A percentile compares a stretch with the other conserved stretches of the same genome.
Conservation (phyloP, 2,113 vertebrate species). For the Ceuthmochares aereus region DNA sequence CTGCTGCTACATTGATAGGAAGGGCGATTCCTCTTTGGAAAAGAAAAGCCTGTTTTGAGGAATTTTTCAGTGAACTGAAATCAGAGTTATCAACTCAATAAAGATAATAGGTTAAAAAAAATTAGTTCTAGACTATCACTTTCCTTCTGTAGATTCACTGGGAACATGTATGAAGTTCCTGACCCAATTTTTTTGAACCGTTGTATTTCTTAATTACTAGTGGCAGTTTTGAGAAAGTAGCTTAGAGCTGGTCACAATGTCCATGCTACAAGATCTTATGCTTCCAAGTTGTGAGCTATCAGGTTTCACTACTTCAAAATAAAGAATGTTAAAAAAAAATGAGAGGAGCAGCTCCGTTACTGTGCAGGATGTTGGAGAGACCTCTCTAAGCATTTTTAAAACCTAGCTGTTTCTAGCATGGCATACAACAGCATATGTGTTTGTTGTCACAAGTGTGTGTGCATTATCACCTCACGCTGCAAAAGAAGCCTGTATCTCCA, state of each 20-base stretch:
- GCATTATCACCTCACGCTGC: not conserved
- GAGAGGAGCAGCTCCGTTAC: not conserved
- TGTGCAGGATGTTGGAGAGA: not conserved
- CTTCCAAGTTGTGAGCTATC: not conserved
- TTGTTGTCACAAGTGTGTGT: not conserved
- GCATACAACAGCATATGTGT: not conserved
- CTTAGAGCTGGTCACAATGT: not conserved
- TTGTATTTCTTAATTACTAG: not conserved
- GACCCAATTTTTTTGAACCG: not conserved
- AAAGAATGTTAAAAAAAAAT: not conserved
- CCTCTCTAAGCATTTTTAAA: not conserved
- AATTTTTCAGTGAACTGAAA: not conserved
- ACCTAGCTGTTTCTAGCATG: not conserved
- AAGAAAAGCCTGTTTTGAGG: not conserved
- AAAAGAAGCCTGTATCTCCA: not conserved
- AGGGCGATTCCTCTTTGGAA: not conserved
- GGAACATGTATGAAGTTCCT: not conserved
- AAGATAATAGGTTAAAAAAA: not conserved
- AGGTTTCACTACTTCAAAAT: slow-evolving; percentile 7
- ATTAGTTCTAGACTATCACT: not conserved
- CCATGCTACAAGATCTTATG: not conserved
- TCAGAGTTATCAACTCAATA: not conserved
- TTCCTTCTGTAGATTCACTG: not conserved
- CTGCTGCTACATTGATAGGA: not conserved
- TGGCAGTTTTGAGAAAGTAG: not conserved